These are phyloP conservation scores for Sepioteuthis lessoniana DNA, from an alignment of 2,888 invertebrate genomes.

Conservation along the genomic window DNA sequence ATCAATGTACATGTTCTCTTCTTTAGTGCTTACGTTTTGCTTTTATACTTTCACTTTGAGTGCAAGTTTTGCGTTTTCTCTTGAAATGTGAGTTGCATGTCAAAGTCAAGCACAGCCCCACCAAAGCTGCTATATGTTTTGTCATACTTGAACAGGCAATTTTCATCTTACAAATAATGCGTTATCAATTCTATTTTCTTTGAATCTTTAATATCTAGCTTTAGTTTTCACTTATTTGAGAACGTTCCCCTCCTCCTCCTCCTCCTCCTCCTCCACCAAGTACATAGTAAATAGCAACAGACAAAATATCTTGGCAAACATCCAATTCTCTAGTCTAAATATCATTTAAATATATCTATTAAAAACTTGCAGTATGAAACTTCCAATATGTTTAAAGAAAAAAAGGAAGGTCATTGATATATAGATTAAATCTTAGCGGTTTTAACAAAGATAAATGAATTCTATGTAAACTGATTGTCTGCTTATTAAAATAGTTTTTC, in stretches of 20 bases:
- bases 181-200: neutral
- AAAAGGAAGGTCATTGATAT: no score
- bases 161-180: neutral
- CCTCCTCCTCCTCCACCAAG: no score
- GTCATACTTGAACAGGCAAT: neutral
- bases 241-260: no score
- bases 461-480: neutral
- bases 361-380: no score
- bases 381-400: no score
- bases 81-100: neutral
- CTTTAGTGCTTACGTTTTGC: neutral
- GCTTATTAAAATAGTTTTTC: neutral
- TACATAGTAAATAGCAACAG: no score
- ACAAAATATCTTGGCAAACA: no score
- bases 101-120: slow-evolving; percentile 9
- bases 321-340: no score
- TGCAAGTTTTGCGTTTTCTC: neutral
- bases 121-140: neutral
- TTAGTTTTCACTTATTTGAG: neutral
- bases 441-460: neutral
- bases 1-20: neutral
- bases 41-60: no score
- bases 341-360: no score
- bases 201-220: neutral
- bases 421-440: neutral